phyloP scores from a whole-genome alignment of 2,113 vertebrate species.

The Oreocharis arfaki region DNA sequence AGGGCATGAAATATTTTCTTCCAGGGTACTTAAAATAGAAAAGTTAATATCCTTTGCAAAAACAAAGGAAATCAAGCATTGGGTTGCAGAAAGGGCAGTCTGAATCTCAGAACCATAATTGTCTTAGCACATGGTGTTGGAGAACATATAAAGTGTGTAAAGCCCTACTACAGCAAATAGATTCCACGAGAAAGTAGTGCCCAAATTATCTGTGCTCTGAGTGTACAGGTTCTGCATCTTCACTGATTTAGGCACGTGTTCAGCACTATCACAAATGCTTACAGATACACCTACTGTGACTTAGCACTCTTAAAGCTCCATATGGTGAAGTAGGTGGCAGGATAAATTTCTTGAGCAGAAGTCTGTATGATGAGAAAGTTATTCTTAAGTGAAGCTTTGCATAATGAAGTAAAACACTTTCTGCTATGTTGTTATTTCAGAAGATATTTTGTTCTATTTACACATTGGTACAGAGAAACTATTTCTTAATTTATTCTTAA shows the following conservation, averaged over 20 bases:
- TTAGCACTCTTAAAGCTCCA: background rate
- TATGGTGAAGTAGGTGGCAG: conserved; percentile 12
- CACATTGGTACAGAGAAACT: background rate
- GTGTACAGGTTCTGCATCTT: background rate
- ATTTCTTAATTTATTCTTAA: background rate
- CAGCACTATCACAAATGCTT: background rate
- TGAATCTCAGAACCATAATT: background rate
- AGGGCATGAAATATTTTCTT: background rate
- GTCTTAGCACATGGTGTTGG: background rate
- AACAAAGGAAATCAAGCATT: background rate
- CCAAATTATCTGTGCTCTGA: background rate
- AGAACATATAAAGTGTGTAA: background rate
- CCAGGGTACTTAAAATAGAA: background rate
- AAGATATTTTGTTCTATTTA: background rate
- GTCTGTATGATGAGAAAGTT: background rate
- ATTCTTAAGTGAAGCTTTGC: background rate
- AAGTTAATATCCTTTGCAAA: background rate
- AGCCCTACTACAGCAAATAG: background rate
- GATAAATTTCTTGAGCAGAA: conserved; percentile 27
- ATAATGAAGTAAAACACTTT: background rate
- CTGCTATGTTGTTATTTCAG: background rate
- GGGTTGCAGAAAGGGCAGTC: background rate
- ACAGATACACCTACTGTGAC: background rate
- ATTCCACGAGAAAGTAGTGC: background rate
- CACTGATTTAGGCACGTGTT: background rate